Base-by-base conservation (phyloP, 2,113 vertebrate genomes). In the Terrapene triunguis region DNA sequence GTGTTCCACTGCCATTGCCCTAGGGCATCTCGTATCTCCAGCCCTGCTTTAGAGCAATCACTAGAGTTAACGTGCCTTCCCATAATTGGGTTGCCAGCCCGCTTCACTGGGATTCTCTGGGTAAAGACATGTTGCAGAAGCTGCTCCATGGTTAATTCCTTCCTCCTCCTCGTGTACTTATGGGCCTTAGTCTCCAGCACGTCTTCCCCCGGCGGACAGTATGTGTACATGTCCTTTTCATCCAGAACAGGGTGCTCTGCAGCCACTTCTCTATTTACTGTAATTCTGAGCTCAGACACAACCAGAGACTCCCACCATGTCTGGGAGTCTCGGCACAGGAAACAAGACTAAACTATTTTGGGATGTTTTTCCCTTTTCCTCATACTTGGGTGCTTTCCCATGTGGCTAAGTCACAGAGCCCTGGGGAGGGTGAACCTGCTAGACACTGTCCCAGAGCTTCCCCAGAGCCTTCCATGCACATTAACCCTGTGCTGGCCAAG, bases 311-410 rank as follows among this genome's bases (percentile, higher is more conserved):
- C 97, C 97, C 97, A 98, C 97, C 97, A 97, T 97, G 97, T 98
- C 97, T 98, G 96, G 97, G 96, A 94, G 95, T 96, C 97, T 98
- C 90, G 93, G 95, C 53, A 95, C 94, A 96, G 84, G 95, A 97
- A 97, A 97, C 96, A 98, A 98, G 96, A 98, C 97, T 98, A 98
- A 98, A 98, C 97, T 98, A 98, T 98, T 98, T 98, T 97, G 93
- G 96, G 97, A 97, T 97, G 97, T 97, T 98, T 98, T 98, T 96
- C 95, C 88, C 94, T 98, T 97, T 97, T 97, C 96, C 95, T 98
- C 97, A 98, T 97, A 97, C 95, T 98, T 98, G 97, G 97, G 97
- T 97, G 96, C 97, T 97, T 98, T 98, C 97, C 97, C 97, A 98
- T 97, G 96, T 97, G 97, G 97, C 90, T 91, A 95, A 95, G n/a